These are phyloP conservation scores for Eubasilissa regina DNA, from an alignment of 1,140 invertebrate genomes.

Conservation along the genomic window DNA sequence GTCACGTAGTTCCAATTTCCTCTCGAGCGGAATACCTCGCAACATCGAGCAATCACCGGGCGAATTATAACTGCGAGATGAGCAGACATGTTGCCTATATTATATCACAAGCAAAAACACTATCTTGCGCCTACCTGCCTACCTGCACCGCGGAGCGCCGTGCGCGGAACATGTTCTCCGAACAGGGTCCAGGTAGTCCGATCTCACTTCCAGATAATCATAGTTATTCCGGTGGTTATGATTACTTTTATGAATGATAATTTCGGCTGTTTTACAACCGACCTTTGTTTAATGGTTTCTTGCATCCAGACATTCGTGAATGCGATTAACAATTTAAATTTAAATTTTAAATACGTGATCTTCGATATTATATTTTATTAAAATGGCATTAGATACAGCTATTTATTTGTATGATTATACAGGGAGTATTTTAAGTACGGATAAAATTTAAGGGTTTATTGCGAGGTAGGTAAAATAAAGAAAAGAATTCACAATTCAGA, in stretches of 20 bases:
- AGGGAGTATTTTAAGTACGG: too few relatives aligned
- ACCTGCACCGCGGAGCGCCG: not conserved
- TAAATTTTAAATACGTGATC: conserved; percentile 33
- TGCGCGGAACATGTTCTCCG: conserved; percentile 14
- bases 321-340: conserved; percentile 40
- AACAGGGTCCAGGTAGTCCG: conserved; percentile 48
- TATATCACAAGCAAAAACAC: conserved; percentile 25
- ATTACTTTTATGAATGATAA: conserved; percentile 67
- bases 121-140: not conserved
- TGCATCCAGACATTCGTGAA: conserved; percentile 8
- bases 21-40: conserved; percentile 5
- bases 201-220: conserved; percentile 65
- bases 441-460: too few relatives aligned
- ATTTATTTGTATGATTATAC: not conserved
- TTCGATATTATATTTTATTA: conserved; percentile 8
- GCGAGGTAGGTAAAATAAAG: too few relatives aligned
- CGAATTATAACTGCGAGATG: conserved; percentile 47
- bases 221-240: conserved; percentile 64
- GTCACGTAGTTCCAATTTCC: conserved; percentile 60
- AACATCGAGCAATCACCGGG: conserved; percentile 41
- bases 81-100: conserved; percentile 31
- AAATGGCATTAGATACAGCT: conserved; percentile 2
- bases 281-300: conserved; percentile 45
- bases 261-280: conserved; percentile 62
- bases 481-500: not conserved